Percentiles rank a stretch among this genome's conserved stretches.
Conservation (phyloP, 1,140 invertebrate genomes). For the Nephotettix cincticeps region DNA sequence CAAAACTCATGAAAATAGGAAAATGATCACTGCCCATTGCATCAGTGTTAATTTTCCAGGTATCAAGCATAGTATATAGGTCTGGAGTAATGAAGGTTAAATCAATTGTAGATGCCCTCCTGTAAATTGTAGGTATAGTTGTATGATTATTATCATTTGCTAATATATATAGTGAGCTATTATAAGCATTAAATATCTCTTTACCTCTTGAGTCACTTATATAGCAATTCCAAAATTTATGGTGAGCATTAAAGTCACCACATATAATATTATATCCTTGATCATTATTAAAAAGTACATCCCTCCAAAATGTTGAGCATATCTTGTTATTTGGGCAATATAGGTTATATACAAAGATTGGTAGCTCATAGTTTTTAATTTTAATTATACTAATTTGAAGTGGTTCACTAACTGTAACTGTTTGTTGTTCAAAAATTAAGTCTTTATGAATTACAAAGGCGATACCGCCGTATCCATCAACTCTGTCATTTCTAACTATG, state of each 20-base stretch:
- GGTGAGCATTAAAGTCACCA: constrained; percentile 14
- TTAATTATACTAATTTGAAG: neutral
- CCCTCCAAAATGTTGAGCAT: neutral
- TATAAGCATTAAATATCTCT: neutral
- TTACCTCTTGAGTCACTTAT: neutral
- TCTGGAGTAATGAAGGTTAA: neutral
- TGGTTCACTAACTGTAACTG: neutral
- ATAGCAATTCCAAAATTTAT: neutral
- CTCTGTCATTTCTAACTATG: no score
- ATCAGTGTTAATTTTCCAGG: neutral
- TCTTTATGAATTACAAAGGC: neutral
- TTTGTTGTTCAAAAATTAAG: neutral
- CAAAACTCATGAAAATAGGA: neutral
- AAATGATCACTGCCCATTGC: constrained; percentile 2
- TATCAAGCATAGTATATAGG: neutral
- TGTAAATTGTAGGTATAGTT: neutral
- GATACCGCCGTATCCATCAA: neutral
- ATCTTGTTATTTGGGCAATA: neutral
- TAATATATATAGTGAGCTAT: neutral
- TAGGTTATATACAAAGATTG: neutral
- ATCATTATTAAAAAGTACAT: neutral
- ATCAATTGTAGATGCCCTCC: neutral
- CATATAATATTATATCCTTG: neutral
- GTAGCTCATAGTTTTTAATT: neutral
- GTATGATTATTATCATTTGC: neutral